Evolutionary conservation across 2,888 invertebrate genomes (phyloP), one percentile per base, ranked within the genome.

Genomic region (Incurvaria masculella): DNA sequence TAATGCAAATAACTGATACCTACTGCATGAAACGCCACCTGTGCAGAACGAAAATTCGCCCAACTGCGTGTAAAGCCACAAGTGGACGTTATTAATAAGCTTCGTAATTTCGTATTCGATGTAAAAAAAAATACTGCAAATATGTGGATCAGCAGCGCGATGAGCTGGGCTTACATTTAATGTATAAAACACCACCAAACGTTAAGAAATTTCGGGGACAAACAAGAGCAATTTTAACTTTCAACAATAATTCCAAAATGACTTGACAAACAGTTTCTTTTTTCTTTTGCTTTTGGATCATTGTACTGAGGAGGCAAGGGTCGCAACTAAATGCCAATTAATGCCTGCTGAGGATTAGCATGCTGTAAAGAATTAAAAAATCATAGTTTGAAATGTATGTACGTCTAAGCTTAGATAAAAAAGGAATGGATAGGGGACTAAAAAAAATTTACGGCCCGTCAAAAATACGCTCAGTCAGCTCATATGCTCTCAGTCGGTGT

Each of bases 251-350:
- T 21, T 20, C 47, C 49, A 16, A 48, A 51, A 2, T 21, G 17
- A 20, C 64, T n/a, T n/a, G n/a, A n/a, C n/a, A 67, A 33, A 64
- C 63, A 45, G 45, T 42, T n/a, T 45, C 40, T 16, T 43, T 45
- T 45, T 21, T 43, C 44, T 38, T 39, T 39, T 21, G 48, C 57
- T 59, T 20, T 45, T 44, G 18, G 56, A 55, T 23, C 54, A 69
- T 55, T 68, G 69, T 0, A 69, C 69, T 0, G 57, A 66, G 33
- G 67, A 66, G 55, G 64, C 66, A 67, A 66, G 65, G 46, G 69
- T 68, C 46, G 44, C 21, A 40, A 49, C 51, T 26, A 54, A 55
- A 8, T 51, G 53, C 21, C 44, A 47, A 5, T 54, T 56, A 20
- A 61, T 57, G 11, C 54, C 54, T 39, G 49, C 44, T 39, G 54